Evolutionary conservation across 1,140 invertebrate genomes (phyloP), one percentile per base, ranked within the genome.

Genomic region (Zophobas atratus): DNA sequence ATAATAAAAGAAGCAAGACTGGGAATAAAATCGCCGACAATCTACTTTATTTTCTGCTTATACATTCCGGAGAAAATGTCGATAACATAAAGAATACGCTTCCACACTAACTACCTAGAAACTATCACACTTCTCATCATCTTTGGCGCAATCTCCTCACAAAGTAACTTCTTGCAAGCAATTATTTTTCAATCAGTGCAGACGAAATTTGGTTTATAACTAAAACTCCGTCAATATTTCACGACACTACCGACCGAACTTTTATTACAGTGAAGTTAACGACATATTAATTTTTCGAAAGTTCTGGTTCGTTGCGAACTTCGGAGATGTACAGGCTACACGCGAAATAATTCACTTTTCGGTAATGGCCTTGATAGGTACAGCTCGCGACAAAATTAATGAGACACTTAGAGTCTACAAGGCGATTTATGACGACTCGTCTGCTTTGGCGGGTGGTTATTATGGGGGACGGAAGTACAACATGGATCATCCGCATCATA

Each of bases 341-440:
- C 33, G 34, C 20, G 36, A 39, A 60, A 60, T 39, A 39, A 60
- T 60, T 60, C 56, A 60, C 34, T 60, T 57, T 60, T 60, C 34
- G 34, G 56, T 60, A 60, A 60, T 60, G 56, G 35, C 38, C 56
- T 5, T 36, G 56, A 60, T 43, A 43, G 60, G 39, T 67, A 39
- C 60, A 67, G 38, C 39, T 43, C 39, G 39, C 60, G 60, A 34
- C 60, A 67, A 43, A 67, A 67, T 67, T 67, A 67, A 67, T 67
- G 60, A 43, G 38, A 43, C 60, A 67, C 60, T 67, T 67, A 67
- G 38, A 43, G n/a, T 43, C 38, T 41, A 67, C 60, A 43, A 43
- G 39, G 39, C 57, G 57, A 67, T 67, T 67, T 67, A 67, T 67
- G 39, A 39, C 60, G 20, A 20, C 38, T 41, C 39, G 60, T 67